Evolutionary conservation across 2,797 vertebrate species (phyloP), one percentile per base, ranked within the genome.

Genomic region (Tachyglossus aculeatus): DNA sequence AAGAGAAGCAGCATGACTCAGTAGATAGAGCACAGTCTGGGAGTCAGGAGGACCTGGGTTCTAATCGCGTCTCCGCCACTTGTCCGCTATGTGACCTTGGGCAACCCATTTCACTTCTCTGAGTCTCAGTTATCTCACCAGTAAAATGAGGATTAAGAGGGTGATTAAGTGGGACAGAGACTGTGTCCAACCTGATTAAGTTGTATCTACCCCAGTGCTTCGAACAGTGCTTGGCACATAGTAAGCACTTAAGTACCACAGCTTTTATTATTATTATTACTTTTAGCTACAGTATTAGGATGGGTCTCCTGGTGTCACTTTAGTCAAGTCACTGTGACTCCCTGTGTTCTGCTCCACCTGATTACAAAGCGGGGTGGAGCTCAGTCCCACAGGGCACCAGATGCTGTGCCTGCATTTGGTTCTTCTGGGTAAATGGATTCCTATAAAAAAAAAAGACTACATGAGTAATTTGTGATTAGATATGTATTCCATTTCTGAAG

Each of bases 381-480:
- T 25, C 57, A 72, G 68, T 62, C 52, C 7, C 32, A 24, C 37
- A 51, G 62, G 71, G 77, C n/a, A 61, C 51, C 34, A 60, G 10
- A 18, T 9, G 22, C 0, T 25, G 0, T 25, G 33, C 32, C 55
- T 39, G 75, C 62, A 22, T 64, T 53, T 70, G 67, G 1, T 3
- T 56, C 40, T 78, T n/a, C 22, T 40, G 41, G 25, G 54, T 56
- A 69, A 65, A 63, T 25, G n/a, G 52, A 57, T 47, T 55, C n/a
- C n/a, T n/a, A 78, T 79, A 79, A 69, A 57, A 51, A 41, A 68
- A 1, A 73, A 71, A 9, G n/a, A 69, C 19, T 60, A 4, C n/a
- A 19, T 16, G 32, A 69, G 3, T 0, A 0, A 13, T 66, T 9
- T 37, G n/a, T 72, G 57, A 64, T 33, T 69, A 54, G 41, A 39